Evolutionary conservation across 2,113 vertebrate species (phyloP).

Genomic region (Pipra filicauda): DNA sequence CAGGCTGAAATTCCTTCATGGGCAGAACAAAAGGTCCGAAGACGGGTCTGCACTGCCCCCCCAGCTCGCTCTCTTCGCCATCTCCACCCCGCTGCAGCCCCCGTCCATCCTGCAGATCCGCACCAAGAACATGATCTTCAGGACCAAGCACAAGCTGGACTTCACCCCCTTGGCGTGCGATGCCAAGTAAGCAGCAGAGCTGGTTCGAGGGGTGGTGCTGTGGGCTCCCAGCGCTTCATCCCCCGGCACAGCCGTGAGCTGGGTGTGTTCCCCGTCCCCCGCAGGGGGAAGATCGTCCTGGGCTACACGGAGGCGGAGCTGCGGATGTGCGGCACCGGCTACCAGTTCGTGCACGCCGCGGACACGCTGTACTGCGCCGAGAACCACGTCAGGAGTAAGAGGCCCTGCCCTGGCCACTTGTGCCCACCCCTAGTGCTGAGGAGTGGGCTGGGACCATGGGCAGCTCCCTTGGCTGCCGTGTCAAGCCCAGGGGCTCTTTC

Average conservation of each 20-base stretch:
- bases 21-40: slow-evolving; percentile 70
- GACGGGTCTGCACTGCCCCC: slow-evolving; percentile 63
- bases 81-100: slow-evolving; percentile 78
- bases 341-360: slow-evolving; percentile 10
- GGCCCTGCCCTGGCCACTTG: background rate
- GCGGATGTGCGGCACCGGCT: background rate
- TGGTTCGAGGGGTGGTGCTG: background rate
- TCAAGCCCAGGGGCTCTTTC: background rate
- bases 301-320: slow-evolving; percentile 33
- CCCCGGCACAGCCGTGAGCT: background rate
- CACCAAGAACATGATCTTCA: slow-evolving; percentile 80
- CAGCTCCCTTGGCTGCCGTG: fast-evolving
- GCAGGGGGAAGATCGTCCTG: background rate
- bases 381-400: slow-evolving; percentile 49
- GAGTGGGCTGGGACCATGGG: background rate
- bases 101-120: slow-evolving; percentile 76
- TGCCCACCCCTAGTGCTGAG: background rate
- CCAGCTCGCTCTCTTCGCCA: slow-evolving; percentile 76
- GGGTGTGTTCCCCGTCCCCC: fast-evolving
- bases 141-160: slow-evolving; percentile 82
- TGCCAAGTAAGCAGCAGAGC: slow-evolving; percentile 67
- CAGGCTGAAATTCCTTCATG: slow-evolving; percentile 77
- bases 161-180: slow-evolving; percentile 79
- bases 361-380: slow-evolving; percentile 39
- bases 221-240: fast-evolving